phyloP scores from a whole-genome alignment of 2,797 vertebrate species.

The Coilia nasus region DNA sequence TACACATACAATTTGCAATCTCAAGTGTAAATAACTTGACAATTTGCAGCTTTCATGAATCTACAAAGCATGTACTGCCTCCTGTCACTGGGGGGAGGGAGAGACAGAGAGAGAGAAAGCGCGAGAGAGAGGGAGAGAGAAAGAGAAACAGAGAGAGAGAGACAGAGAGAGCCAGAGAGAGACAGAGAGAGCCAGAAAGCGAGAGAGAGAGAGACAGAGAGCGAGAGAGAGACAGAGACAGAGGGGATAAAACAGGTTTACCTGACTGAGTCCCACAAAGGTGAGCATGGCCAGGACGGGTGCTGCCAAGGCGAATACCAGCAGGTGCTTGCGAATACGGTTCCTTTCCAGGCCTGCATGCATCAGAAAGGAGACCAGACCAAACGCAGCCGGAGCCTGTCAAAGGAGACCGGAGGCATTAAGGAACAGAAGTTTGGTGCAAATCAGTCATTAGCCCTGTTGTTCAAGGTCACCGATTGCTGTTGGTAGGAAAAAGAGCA shows the following conservation, averaged over 20 bases:
- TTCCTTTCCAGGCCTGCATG: conserved; percentile 96
- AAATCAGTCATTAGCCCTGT: too few species aligned
- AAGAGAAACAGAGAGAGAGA: too few species aligned
- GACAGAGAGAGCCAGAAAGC: background rate
- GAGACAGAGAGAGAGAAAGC: background rate
- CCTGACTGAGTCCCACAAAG: conserved; percentile 95
- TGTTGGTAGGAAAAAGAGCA: too few species aligned
- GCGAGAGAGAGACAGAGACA: too few species aligned
- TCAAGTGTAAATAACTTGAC: background rate
- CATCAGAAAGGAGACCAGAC: conserved; percentile 97
- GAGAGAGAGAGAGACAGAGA: background rate
- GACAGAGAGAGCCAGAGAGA: too few species aligned
- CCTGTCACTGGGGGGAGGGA: background rate
- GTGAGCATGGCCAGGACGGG: conserved; percentile 94
- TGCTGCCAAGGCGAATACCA: conserved; percentile 94
- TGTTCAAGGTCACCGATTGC: too few species aligned
- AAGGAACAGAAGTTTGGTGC: too few species aligned
- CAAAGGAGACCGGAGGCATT: background rate
- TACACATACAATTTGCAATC: background rate
- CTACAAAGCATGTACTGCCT: background rate
- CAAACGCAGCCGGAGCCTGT: conserved; percentile 63
- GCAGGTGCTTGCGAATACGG: conserved; percentile 94
- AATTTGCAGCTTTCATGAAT: background rate
- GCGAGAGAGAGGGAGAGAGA: too few species aligned
- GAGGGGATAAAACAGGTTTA: conserved; percentile 59